phyloP scores from a whole-genome alignment of 2,113 vertebrate species.

The Antechinus stuartii region DNA sequence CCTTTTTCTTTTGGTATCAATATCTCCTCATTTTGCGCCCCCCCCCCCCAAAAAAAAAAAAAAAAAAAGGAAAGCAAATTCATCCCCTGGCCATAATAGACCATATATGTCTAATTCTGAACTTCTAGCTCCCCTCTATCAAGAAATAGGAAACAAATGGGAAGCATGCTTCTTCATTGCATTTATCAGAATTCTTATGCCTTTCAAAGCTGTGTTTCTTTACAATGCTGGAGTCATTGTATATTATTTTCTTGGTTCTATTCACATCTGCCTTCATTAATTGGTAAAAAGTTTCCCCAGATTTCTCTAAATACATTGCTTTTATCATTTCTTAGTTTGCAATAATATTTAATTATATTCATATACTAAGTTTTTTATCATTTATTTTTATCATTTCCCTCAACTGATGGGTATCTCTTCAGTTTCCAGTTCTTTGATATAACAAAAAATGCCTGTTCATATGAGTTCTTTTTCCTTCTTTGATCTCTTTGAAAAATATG shows the following conservation, averaged over 20 bases:
- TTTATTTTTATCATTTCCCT: neutral
- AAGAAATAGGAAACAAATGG: neutral
- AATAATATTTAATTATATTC: neutral
- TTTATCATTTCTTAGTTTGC: neutral
- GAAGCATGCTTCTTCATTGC: neutral
- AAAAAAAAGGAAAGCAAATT: neutral
- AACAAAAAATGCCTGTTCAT: neutral
- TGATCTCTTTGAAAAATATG: neutral
- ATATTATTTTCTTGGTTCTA: neutral
- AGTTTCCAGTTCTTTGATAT: neutral
- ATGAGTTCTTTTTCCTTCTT: neutral
- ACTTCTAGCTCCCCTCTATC: neutral
- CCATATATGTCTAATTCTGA: neutral
- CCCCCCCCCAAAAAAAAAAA: too few species aligned
- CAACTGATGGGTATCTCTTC: neutral
- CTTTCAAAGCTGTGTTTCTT: neutral
- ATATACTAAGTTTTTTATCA: neutral
- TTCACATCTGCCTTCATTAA: neutral
- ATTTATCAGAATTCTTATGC: too few species aligned
- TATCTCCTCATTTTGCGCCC: neutral
- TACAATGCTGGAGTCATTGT: neutral
- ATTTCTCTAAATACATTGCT: neutral
- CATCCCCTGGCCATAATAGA: neutral
- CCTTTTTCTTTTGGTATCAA: neutral
- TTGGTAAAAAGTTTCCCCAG: neutral